Evolutionary conservation across 2,113 vertebrate species (phyloP).

Genomic region (Psilopsiagon aymara): DNA sequence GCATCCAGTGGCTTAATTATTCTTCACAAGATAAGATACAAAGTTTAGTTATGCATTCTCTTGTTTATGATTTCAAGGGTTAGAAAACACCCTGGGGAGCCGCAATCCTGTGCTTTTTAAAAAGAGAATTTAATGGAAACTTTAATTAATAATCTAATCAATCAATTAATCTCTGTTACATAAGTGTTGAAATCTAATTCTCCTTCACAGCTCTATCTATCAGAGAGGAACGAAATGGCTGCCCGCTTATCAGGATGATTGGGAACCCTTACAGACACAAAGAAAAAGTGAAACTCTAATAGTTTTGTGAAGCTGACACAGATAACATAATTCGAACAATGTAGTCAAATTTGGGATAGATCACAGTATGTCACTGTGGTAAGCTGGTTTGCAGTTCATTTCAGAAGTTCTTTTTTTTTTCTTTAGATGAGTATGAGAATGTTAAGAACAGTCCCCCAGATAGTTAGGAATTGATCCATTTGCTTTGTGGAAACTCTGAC

Average conservation of each 20-base stretch:
- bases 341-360: constrained; percentile 26
- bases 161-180: constrained; percentile 81
- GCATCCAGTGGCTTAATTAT: constrained; percentile 68
- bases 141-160: constrained; percentile 86
- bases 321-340: constrained; percentile 25
- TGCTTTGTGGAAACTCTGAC: not conserved
- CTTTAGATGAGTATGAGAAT: not conserved
- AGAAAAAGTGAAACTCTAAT: constrained; percentile 66
- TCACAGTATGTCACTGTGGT: not conserved
- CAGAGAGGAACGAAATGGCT: constrained; percentile 66
- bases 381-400: not conserved
- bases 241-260: constrained; percentile 72
- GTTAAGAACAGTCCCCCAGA: not conserved
- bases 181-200: constrained; percentile 78
- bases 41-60: constrained; percentile 75
- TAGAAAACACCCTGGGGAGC: constrained; percentile 69
- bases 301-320: constrained; percentile 54
- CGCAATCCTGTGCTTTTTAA: constrained; percentile 62
- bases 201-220: constrained; percentile 73
- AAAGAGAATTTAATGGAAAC: constrained; percentile 79
- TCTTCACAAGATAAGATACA: constrained; percentile 69
- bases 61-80: constrained; percentile 79
- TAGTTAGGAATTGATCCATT: not conserved
- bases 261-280: constrained; percentile 64
- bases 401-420: not conserved